Percentiles rank a stretch among this genome's conserved stretches.
phyloP scores from a whole-genome alignment of 2,113 vertebrate species.

The Calidris pugnax region DNA sequence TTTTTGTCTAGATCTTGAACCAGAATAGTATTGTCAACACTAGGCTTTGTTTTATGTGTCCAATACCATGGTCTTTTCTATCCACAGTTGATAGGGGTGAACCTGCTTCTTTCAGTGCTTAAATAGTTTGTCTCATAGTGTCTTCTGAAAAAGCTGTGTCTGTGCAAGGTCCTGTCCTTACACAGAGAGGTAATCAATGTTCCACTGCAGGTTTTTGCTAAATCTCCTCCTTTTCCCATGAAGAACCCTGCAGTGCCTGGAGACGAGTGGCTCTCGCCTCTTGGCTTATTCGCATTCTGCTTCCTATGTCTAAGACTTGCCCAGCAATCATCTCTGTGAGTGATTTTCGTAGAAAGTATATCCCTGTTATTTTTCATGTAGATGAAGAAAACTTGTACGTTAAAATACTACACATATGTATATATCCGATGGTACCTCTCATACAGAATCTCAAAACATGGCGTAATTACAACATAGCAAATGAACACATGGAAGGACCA shows the following conservation, averaged over 20 bases:
- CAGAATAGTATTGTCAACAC: neutral
- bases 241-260: neutral
- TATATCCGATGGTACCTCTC: neutral
- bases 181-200: neutral
- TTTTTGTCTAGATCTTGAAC: neutral
- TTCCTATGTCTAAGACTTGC: fast-evolving
- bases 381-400: neutral
- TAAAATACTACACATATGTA: neutral
- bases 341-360: neutral
- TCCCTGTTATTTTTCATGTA: neutral
- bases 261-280: neutral
- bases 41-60: neutral
- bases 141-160: neutral
- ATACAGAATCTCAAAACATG: neutral
- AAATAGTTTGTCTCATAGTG: neutral
- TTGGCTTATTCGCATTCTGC: neutral
- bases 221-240: neutral
- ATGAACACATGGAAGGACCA: neutral
- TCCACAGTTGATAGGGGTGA: neutral
- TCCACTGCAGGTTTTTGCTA: neutral
- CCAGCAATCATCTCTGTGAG: neutral
- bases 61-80: neutral
- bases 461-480: neutral
- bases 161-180: neutral
- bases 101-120: neutral